Base-by-base conservation (phyloP, 2,797 vertebrate genomes). In the Lemur catta region DNA sequence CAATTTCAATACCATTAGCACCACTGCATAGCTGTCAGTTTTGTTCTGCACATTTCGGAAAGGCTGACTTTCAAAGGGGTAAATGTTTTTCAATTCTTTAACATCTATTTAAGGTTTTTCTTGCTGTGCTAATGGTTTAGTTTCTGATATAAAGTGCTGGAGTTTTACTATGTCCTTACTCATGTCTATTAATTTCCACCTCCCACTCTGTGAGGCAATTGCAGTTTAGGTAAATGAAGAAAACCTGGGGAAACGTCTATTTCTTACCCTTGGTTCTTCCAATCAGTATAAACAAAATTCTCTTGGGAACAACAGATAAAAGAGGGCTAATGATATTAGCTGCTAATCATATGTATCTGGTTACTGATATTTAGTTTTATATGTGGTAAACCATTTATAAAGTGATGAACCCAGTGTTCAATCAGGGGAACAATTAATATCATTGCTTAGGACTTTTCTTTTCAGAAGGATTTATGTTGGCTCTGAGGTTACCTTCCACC, bases 61-160 rank as follows among this genome's bases (percentile, higher is more conserved):
- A 93, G 67, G 65, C 6, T 91, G 2, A 10, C 92, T 97, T 97
- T 97, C 97, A 79, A 96, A 88, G 95, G 43, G 55, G 96, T 93
- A 97, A 95, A 94, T 72, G 76, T 52, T 96, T 96, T 98, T 94
- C 74, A 94, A 82, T 96, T 78, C 88, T 89, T 88, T 89, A 97
- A 63, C 81, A 97, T 93, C 92, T 98, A 90, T 92, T 97, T 97
- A 96, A 84, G 95, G 96, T 92, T 96, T 90, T 95, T 57, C 93
- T 98, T 91, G 82, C 72, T 95, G 84, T 93, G 84, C 41, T 97
- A 95, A 97, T 98, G 94, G 96, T 94, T 96, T 97, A 95, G 92
- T 96, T 96, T 81, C 97, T 91, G 61, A 97, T 97, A 96, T 89
- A 97, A 95, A 97, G 93, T 95, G 76, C 95, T 96, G 94, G 96